Conservation (phyloP, 2,888 invertebrate species). For the Pandemis cinnamomeana region DNA sequence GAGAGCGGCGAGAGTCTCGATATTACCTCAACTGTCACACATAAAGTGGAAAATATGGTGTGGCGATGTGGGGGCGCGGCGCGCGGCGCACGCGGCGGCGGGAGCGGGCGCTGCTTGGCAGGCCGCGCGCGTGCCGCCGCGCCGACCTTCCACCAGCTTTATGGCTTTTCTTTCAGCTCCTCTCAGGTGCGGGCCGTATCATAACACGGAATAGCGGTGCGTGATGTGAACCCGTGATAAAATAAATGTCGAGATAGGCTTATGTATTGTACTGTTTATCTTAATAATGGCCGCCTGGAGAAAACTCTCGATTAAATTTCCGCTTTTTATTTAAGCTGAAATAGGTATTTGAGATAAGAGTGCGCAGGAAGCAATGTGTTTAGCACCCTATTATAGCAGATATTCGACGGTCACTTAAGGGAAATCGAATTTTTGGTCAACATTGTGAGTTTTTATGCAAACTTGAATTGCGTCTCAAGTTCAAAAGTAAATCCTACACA, state of each 20-base stretch:
- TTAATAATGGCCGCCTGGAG: slow-evolving; percentile 83
- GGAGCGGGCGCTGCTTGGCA: slow-evolving; percentile 49
- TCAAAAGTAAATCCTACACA: not conserved
- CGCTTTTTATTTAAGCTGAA: slow-evolving; percentile 59
- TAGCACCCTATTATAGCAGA: slow-evolving; percentile 16
- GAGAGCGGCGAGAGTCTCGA: slow-evolving; percentile 84
- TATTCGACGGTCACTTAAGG: not conserved
- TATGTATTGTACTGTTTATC: slow-evolving; percentile 85
- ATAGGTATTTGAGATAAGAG: slow-evolving; percentile 44
- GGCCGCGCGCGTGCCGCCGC: slow-evolving; percentile 64
- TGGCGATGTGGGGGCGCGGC: slow-evolving; percentile 79
- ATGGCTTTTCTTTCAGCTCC: slow-evolving; percentile 85
- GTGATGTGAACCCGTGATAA: slow-evolving; percentile 85
- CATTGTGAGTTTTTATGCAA: not conserved
- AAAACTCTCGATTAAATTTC: slow-evolving; percentile 82
- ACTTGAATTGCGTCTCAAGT: not conserved
- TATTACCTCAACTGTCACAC: slow-evolving; percentile 86
- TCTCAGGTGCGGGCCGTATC: slow-evolving; percentile 84
- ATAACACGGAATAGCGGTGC: slow-evolving; percentile 84
- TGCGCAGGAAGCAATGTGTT: slow-evolving; percentile 30
- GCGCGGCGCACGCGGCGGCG: slow-evolving; percentile 49
- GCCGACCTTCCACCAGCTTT: slow-evolving; percentile 83
- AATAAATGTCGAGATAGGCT: slow-evolving; percentile 85
- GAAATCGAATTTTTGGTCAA: not conserved
- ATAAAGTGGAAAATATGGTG: slow-evolving; percentile 86